A percentile compares a stretch with the other conserved stretches of the same genome.
Evolutionary conservation across 1,140 invertebrate species (phyloP).

Genomic region (Hylyphantes graminicola): DNA sequence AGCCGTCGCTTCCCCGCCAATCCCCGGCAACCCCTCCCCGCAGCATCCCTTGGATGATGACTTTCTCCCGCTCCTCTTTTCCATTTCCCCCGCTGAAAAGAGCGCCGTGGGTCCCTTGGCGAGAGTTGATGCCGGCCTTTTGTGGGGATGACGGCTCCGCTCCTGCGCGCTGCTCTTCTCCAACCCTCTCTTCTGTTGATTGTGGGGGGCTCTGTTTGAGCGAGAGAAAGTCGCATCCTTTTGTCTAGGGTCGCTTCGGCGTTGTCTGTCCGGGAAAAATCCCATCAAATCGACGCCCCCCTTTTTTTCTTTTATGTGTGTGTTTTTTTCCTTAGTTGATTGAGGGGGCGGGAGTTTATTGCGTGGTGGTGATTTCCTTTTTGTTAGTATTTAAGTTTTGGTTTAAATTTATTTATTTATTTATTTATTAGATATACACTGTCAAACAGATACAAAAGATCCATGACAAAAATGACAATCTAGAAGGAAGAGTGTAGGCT

Average conservation of each 20-base stretch:
- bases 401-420: too few species aligned
- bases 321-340: too few species aligned
- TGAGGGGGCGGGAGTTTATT: too few species aligned
- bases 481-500: too few species aligned
- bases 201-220: constrained; percentile 30
- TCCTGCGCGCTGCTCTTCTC: background rate
- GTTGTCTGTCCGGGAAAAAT: constrained; percentile 30
- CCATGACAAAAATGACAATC: too few species aligned
- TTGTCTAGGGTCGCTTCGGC: constrained; percentile 11
- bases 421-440: too few species aligned
- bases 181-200: constrained; percentile 18
- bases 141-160: constrained; percentile 40
- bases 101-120: constrained; percentile 38
- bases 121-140: constrained; percentile 49
- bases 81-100: constrained; percentile 45
- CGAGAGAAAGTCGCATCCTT: constrained; percentile 22
- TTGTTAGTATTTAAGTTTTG: too few species aligned
- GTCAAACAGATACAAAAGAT: too few species aligned
- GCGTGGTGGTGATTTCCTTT: too few species aligned
- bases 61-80: constrained; percentile 22
- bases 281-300: constrained; percentile 51
- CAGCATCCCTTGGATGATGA: constrained; percentile 20
- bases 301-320: too few species aligned
- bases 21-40: background rate
- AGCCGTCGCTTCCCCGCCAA: background rate